A percentile compares a stretch with the other conserved stretches of the same genome.
Conservation (phyloP, 2,797 vertebrate species). For the Danio aesculapii region DNA sequence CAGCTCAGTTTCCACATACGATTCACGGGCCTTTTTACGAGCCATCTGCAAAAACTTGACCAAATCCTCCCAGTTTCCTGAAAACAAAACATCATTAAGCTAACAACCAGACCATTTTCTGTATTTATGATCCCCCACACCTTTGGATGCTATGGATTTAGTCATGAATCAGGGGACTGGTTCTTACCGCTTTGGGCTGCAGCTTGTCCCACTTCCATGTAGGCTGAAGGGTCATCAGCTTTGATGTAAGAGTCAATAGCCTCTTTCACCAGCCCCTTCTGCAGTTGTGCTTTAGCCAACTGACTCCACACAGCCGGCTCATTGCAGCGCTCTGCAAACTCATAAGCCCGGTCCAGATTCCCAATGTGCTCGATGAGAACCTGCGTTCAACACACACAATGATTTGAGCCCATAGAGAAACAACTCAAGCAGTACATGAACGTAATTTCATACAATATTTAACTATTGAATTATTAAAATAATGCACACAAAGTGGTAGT, state of each 20-base stretch:
- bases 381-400: slow-evolving; percentile 70
- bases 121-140: neutral
- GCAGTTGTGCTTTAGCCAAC: slow-evolving; percentile 96
- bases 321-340: slow-evolving; percentile 98
- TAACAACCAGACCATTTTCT: slow-evolving; percentile 20
- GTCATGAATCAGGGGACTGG: neutral
- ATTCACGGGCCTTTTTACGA: slow-evolving; percentile 90
- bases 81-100: slow-evolving; percentile 31
- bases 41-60: slow-evolving; percentile 97
- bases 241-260: slow-evolving; percentile 99
- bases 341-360: slow-evolving; percentile 96
- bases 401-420: neutral
- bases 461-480: too few relatives aligned
- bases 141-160: neutral
- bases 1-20: slow-evolving; percentile 92
- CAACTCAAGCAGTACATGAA: neutral
- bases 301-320: slow-evolving; percentile 99
- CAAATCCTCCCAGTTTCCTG: slow-evolving; percentile 94
- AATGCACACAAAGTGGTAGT: too few relatives aligned
- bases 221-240: slow-evolving; percentile 97
- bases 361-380: slow-evolving; percentile 98
- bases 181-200: slow-evolving; percentile 93
- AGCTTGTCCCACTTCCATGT: slow-evolving; percentile 98
- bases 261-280: slow-evolving; percentile 98
- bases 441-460: too few relatives aligned